Conservation (phyloP, 2,113 vertebrate genomes). For the Porphyrio hochstetteri region DNA sequence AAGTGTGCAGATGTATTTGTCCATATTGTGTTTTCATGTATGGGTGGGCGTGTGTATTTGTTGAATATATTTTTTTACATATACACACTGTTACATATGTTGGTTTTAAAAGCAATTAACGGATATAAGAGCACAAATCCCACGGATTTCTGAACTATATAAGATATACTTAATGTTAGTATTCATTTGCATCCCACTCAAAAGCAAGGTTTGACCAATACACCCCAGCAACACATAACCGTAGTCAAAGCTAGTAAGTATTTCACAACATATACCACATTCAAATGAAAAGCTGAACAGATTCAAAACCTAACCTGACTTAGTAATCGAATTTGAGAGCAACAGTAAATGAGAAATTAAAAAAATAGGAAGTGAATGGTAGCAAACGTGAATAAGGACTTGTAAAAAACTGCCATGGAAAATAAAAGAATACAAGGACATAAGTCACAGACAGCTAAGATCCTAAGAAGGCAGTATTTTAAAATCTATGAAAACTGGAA, state of each 20-base stretch:
- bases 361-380: neutral
- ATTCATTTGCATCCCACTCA: neutral
- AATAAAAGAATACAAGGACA: neutral
- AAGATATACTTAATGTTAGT: neutral
- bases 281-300: neutral
- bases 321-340: neutral
- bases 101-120: neutral
- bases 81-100: neutral
- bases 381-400: neutral
- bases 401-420: neutral
- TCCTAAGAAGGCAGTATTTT: neutral
- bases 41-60: rapidly evolving
- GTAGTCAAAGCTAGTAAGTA: neutral
- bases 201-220: neutral
- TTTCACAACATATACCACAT: neutral
- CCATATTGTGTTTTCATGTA: neutral
- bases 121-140: neutral
- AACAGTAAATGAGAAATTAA: neutral
- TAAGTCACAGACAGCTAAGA: neutral
- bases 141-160: neutral
- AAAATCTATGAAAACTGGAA: neutral
- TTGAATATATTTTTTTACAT: neutral
- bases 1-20: neutral
- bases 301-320: neutral
- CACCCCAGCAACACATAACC: neutral